Conservation (phyloP, 2,113 vertebrate genomes). For the Epinephelus fuscoguttatus region DNA sequence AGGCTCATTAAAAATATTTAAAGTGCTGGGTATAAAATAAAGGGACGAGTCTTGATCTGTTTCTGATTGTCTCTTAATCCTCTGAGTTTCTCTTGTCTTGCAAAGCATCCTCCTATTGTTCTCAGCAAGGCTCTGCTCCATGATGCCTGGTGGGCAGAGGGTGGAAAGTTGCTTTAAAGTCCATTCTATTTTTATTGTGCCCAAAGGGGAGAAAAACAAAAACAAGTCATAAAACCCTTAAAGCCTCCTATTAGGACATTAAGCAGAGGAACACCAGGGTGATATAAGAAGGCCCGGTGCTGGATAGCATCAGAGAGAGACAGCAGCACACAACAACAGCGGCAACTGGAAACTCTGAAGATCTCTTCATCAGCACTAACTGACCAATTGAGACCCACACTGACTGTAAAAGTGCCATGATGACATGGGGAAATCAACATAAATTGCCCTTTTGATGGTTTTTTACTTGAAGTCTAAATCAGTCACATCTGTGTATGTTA, state of each 20-base stretch:
- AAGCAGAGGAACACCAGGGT: slow-evolving; percentile 25
- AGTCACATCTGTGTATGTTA: background rate
- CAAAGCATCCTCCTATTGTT: slow-evolving; percentile 76
- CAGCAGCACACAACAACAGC: background rate
- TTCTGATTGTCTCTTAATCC: slow-evolving; percentile 72
- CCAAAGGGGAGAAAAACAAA: slow-evolving; percentile 67
- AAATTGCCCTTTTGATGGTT: background rate
- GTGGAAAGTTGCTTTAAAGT: slow-evolving; percentile 72
- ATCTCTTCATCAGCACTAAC: background rate
- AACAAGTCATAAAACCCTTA: slow-evolving; percentile 75
- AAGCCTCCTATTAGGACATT: slow-evolving; percentile 62
- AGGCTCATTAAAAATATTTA: background rate
- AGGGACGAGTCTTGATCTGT: slow-evolving; percentile 34
- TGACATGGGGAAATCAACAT: background rate
- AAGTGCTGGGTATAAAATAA: background rate
- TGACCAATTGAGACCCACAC: background rate
- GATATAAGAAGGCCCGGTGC: slow-evolving; percentile 8
- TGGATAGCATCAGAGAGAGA: background rate
- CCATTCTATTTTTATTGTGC: slow-evolving; percentile 71
- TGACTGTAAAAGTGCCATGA: background rate
- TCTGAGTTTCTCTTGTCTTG: slow-evolving; percentile 68
- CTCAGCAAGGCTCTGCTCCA: slow-evolving; percentile 49
- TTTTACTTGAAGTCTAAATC: background rate
- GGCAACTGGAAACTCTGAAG: background rate
- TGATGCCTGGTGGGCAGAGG: slow-evolving; percentile 72